Evolutionary conservation across 1,140 invertebrate genomes (phyloP), one percentile per base, ranked within the genome.

Genomic region (Lutraria rhynchaena): DNA sequence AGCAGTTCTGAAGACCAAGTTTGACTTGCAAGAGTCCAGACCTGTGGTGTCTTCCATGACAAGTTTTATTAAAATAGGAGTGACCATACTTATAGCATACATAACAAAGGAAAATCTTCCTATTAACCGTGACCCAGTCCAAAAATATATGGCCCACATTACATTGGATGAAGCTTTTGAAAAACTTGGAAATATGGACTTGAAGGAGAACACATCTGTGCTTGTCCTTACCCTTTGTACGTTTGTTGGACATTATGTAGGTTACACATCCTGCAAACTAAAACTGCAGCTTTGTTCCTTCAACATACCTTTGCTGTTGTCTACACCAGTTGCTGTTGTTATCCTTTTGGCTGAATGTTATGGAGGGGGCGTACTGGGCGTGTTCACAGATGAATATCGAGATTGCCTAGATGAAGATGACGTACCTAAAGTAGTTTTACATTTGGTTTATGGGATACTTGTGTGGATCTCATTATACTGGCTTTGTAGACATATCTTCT

Each of bases 21-120:
- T 80, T 58, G 63, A 80, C 2, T 37, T 80, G 19, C 76, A 80
- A 69, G 63, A 80, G 53, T 53, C 63, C 17, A 67, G 76, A 58
- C 76, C 76, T 1, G 44, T 69, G 1, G 49, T 80, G 27, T 69
- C 29, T 35, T 29, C 44, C 1, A 69, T 65, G 24, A 80, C 65
- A 19, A 80, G 63, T 70, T 69, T 80, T 17, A 11, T 53, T 19
- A 80, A 80, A 44, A 80, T 80, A 15, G 61, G 35, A 13, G 5
- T 80, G 13, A 80, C 65, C 15, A 24, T 67, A n/a, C 22, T 76
- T 1, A 19, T 63, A 7, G 44, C 57, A 0, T 76, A 49, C 41
- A 0, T 65, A 13, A 69, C 33, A 29, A 80, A 70, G 27, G 2
- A 13, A 31, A 33, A 57, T 44, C 27, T 46, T 27, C 49, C 33